phyloP scores from a whole-genome alignment of 1,140 invertebrate species.

The Orius insidiosus region DNA sequence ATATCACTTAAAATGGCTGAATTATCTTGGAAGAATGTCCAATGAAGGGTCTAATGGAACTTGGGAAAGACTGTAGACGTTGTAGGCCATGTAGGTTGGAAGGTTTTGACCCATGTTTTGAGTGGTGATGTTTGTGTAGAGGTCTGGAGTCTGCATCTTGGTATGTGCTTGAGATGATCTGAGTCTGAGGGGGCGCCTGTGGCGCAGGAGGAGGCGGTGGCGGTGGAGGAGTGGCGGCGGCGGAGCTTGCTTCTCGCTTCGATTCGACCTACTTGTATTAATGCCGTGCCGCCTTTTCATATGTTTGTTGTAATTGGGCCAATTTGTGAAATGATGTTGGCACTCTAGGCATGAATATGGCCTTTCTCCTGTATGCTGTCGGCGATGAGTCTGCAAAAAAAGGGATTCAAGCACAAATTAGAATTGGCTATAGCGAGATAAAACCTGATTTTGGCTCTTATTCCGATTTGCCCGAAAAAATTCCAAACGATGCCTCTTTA shows the following conservation, averaged over 20 bases:
- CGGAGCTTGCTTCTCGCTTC: neutral
- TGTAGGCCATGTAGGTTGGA: conserved; percentile 10
- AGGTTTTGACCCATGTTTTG: neutral
- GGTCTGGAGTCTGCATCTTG: conserved; percentile 2
- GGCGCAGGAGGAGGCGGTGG: neutral
- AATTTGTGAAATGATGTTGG: conserved; percentile 53
- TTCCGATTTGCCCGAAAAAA: too few species aligned
- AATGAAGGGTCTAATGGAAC: neutral
- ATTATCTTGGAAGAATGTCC: too few species aligned
- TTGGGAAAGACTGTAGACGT: conserved; percentile 7
- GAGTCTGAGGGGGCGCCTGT: neutral
- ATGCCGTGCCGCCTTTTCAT: conserved; percentile 48
- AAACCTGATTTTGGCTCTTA: neutral
- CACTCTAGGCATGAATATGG: conserved; percentile 37
- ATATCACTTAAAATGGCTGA: too few species aligned
- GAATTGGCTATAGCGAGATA: too few species aligned
- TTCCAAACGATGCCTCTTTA: too few species aligned
- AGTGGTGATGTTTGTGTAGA: conserved; percentile 1
- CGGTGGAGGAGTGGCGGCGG: neutral
- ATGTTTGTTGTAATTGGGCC: conserved; percentile 58
- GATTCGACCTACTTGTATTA: conserved; percentile 16
- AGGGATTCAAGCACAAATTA: conserved; percentile 1
- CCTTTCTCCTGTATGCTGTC: conserved; percentile 39
- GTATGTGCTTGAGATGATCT: neutral
- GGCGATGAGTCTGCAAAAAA: conserved; percentile 34